Percentiles rank a stretch among this genome's conserved stretches.
These are phyloP conservation scores for Ceratoteleas bidentatus DNA, from an alignment of 1,140 invertebrate genomes.

Conservation along the genomic window DNA sequence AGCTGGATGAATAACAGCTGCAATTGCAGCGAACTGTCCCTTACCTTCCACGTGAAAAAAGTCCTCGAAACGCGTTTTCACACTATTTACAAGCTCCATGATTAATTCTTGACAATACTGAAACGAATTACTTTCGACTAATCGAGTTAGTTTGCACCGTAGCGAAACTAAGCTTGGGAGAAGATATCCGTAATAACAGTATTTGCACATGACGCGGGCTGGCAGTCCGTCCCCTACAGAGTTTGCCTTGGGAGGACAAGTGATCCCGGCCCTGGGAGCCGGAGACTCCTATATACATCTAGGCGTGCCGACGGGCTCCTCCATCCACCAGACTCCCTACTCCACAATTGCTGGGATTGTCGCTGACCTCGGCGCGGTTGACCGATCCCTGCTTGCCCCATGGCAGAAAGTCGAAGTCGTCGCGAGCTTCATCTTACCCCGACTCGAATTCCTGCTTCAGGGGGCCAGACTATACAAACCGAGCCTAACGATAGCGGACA, in stretches of 20 bases:
- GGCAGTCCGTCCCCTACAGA: slow-evolving; percentile 7
- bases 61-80: no score
- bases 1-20: no score
- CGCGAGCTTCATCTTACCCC: slow-evolving; percentile 71
- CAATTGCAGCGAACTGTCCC: no score
- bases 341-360: slow-evolving; percentile 39
- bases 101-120: not conserved
- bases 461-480: slow-evolving; percentile 55
- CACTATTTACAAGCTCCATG: not conserved
- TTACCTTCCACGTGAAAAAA: no score
- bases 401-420: slow-evolving; percentile 73
- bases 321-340: slow-evolving; percentile 58
- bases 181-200: not conserved
- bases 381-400: no score
- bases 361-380: slow-evolving; percentile 39
- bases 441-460: slow-evolving; percentile 68
- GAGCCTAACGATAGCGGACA: slow-evolving; percentile 48
- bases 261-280: slow-evolving; percentile 21
- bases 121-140: not conserved
- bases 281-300: slow-evolving; percentile 67
- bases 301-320: slow-evolving; percentile 67
- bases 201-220: no score
- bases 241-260: slow-evolving; percentile 33
- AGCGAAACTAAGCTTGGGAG: not conserved
- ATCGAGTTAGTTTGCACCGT: not conserved